These are phyloP conservation scores for Anableps anableps DNA, from an alignment of 2,797 vertebrate genomes.

Conservation along the genomic window DNA sequence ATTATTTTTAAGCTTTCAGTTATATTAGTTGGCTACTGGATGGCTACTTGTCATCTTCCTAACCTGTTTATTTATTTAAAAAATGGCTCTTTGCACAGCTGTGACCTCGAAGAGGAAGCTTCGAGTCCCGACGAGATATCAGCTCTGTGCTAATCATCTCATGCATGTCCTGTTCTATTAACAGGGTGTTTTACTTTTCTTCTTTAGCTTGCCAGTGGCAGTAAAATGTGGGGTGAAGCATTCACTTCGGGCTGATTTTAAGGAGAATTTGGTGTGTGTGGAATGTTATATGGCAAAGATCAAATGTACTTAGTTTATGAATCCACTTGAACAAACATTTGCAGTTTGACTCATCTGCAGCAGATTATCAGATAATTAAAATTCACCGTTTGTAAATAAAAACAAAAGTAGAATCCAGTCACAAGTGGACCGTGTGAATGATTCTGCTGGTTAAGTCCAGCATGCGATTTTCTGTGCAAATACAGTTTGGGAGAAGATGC, in stretches of 20 bases:
- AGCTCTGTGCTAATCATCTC: slow-evolving; percentile 58
- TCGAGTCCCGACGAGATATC: slow-evolving; percentile 40
- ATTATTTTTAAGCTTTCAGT: slow-evolving; percentile 34
- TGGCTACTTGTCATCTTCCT: slow-evolving; percentile 15
- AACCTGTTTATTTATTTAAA: slow-evolving; percentile 38
- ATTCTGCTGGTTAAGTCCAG: slow-evolving; percentile 20
- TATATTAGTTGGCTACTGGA: slow-evolving; percentile 34
- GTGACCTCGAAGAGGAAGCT: slow-evolving; percentile 67
- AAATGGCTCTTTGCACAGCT: slow-evolving; percentile 45
- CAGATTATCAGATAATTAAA: neutral
- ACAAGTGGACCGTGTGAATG: neutral
- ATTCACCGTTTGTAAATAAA: neutral
- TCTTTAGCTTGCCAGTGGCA: slow-evolving; percentile 9
- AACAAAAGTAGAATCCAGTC: neutral
- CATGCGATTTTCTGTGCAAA: slow-evolving; percentile 9
- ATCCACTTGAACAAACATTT: neutral
- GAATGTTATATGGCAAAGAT: neutral
- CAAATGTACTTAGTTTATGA: neutral
- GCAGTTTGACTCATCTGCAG: neutral
- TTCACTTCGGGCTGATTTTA: slow-evolving; percentile 2
- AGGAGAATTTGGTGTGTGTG: neutral
- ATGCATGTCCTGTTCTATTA: slow-evolving; percentile 57
- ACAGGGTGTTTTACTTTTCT: slow-evolving; percentile 54
- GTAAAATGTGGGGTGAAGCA: slow-evolving; percentile 1
- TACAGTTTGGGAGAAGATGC: slow-evolving; percentile 20